A percentile compares a stretch with the other conserved stretches of the same genome.
These are phyloP conservation scores for honey bee (Apis mellifera) DNA, from an alignment of 1,140 invertebrate species.

Conservation along the genomic window DNA sequence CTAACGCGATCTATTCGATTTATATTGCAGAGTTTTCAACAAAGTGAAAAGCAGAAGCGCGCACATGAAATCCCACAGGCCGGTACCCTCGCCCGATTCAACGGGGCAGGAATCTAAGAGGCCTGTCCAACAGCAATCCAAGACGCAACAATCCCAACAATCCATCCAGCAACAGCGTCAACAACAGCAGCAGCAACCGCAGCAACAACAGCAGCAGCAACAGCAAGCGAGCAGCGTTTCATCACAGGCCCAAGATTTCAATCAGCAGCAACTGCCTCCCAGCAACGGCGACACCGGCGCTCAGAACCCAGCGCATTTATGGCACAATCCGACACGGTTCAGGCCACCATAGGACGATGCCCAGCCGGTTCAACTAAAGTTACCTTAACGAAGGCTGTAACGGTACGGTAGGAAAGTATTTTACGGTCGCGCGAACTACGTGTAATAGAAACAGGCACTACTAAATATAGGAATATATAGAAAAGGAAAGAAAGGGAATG, in stretches of 20 bases:
- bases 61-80: conserved; percentile 98
- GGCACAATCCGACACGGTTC: conserved; percentile 79
- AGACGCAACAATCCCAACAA: conserved; percentile 63
- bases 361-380: conserved; percentile 75
- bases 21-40: conserved; percentile 94
- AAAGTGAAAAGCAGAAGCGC: conserved; percentile 99
- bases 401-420: conserved; percentile 62
- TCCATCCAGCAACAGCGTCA: conserved; percentile 54
- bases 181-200: conserved; percentile 67
- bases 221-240: conserved; percentile 56
- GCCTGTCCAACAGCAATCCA: conserved; percentile 66
- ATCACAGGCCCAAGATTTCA: conserved; percentile 59
- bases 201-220: conserved; percentile 66
- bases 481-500: background rate
- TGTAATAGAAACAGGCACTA: conserved; percentile 47
- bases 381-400: conserved; percentile 81
- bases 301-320: conserved; percentile 70
- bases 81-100: conserved; percentile 82
- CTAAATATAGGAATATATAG: background rate
- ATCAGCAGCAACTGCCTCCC: conserved; percentile 69
- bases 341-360: conserved; percentile 78
- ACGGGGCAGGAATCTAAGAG: conserved; percentile 80
- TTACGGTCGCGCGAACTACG: conserved; percentile 50
- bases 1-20: conserved; percentile 63
- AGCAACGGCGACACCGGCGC: conserved; percentile 66